Percentiles rank a stretch among this genome's conserved stretches.
phyloP scores from a whole-genome alignment of 2,797 vertebrate species.

The Mormyrus hasselquistii region DNA sequence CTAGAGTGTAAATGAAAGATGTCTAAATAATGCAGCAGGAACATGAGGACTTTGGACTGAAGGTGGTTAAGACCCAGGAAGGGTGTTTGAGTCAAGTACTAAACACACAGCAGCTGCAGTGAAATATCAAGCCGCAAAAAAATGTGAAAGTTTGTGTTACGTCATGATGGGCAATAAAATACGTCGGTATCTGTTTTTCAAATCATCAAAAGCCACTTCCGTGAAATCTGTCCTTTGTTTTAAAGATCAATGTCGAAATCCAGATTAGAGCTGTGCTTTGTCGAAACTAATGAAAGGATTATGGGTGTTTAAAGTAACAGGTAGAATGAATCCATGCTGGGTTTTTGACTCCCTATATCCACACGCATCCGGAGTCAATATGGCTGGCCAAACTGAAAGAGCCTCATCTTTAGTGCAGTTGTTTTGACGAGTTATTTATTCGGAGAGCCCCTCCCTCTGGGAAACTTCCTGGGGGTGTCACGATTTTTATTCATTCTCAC shows the following conservation, averaged over 20 bases:
- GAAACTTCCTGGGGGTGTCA: constrained; percentile 9
- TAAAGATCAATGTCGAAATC: background rate
- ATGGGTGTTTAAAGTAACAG: background rate
- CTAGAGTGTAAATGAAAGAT: background rate
- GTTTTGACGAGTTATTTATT: background rate
- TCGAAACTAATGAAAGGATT: background rate
- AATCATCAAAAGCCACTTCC: background rate
- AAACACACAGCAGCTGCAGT: background rate
- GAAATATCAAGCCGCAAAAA: background rate
- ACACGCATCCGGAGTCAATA: background rate
- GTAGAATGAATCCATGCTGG: background rate
- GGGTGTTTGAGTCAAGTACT: background rate
- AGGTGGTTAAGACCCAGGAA: background rate
- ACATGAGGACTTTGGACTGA: background rate
- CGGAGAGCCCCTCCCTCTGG: background rate
- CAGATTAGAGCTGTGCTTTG: background rate
- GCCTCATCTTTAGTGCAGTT: background rate
- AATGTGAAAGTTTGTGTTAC: background rate
- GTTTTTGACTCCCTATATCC: background rate
- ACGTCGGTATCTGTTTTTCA: background rate
- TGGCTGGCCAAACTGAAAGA: background rate
- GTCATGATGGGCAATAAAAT: background rate
- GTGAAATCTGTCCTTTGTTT: constrained; percentile 1
- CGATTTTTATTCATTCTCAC: background rate
- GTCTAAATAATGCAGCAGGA: background rate